These are phyloP conservation scores for Himalopsyche kuldschensis DNA, from an alignment of 2,888 invertebrate species.

Conservation along the genomic window DNA sequence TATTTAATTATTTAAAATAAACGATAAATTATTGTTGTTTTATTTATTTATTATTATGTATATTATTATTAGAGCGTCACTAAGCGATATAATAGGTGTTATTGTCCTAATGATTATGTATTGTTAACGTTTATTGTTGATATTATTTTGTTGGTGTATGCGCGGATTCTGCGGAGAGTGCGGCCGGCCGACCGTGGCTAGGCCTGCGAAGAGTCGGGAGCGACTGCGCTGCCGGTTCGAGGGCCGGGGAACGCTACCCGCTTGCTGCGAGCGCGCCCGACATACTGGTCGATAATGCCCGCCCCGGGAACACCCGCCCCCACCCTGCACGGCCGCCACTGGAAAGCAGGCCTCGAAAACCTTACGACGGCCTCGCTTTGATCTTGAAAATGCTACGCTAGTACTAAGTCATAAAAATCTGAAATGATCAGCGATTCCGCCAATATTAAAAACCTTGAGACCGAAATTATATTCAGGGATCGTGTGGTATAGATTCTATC, in stretches of 20 bases:
- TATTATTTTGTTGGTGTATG: conserved; percentile 1
- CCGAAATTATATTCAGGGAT: no score
- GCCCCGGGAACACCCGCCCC: conserved; percentile 19
- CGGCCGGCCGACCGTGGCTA: conserved; percentile 26
- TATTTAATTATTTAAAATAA: background rate
- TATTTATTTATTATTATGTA: background rate
- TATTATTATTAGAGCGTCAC: background rate
- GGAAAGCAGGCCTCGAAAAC: conserved; percentile 2
- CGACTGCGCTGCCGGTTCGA: background rate
- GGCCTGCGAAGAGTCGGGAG: conserved; percentile 23
- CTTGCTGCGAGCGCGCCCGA: background rate
- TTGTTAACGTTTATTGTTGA: background rate
- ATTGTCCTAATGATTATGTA: conserved; percentile 19
- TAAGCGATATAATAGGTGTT: conserved; percentile 1
- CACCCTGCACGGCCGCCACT: background rate
- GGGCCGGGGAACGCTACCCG: background rate
- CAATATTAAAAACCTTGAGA: no score
- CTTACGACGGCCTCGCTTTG: background rate
- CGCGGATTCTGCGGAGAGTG: background rate
- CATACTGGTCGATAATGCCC: conserved; percentile 21
- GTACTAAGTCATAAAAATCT: no score
- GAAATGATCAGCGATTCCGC: no score
- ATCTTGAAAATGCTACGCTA: no score
- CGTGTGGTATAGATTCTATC: no score
- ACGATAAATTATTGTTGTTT: background rate